Evolutionary conservation across 1,140 invertebrate species (phyloP).

Genomic region (Drosophila sturtevanti): DNA sequence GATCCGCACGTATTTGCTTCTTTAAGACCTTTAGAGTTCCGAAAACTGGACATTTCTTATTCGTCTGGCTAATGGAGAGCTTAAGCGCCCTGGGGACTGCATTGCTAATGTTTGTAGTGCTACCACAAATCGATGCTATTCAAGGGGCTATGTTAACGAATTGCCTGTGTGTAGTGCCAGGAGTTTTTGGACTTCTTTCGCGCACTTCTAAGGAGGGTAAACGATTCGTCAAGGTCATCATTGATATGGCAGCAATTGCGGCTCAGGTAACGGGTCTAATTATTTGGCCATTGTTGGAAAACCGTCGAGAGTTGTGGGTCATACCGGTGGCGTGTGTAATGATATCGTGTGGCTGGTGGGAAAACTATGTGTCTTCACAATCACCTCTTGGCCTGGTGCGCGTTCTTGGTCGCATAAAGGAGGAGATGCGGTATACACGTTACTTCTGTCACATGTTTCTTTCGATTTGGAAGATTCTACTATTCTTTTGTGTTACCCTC

Average conservation of each 20-base stretch:
- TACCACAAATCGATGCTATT: slow-evolving; percentile 95
- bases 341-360: slow-evolving; percentile 97
- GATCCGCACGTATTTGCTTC: slow-evolving; percentile 93
- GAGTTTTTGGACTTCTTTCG: slow-evolving; percentile 88
- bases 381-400: slow-evolving; percentile 92
- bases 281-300: slow-evolving; percentile 92
- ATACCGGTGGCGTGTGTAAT: slow-evolving; percentile 92
- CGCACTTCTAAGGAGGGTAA: slow-evolving; percentile 91
- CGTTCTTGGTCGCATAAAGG: slow-evolving; percentile 91
- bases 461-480: slow-evolving; percentile 93
- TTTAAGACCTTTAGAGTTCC: slow-evolving; percentile 90
- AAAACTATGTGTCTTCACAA: slow-evolving; percentile 95
- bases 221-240: slow-evolving; percentile 90
- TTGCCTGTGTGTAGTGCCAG: slow-evolving; percentile 94
- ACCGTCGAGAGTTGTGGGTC: slow-evolving; percentile 89
- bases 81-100: slow-evolving; percentile 93
- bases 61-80: slow-evolving; percentile 91
- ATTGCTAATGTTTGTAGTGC: slow-evolving; percentile 92
- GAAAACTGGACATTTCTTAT: slow-evolving; percentile 77
- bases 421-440: slow-evolving; percentile 90
- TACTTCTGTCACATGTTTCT: slow-evolving; percentile 96
- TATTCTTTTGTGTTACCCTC: slow-evolving; percentile 90
- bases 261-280: slow-evolving; percentile 95
- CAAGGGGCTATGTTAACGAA: slow-evolving; percentile 97
- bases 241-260: slow-evolving; percentile 91